Base-by-base conservation (phyloP, 2,888 invertebrate genomes). In the Himalopsyche anomala region DNA sequence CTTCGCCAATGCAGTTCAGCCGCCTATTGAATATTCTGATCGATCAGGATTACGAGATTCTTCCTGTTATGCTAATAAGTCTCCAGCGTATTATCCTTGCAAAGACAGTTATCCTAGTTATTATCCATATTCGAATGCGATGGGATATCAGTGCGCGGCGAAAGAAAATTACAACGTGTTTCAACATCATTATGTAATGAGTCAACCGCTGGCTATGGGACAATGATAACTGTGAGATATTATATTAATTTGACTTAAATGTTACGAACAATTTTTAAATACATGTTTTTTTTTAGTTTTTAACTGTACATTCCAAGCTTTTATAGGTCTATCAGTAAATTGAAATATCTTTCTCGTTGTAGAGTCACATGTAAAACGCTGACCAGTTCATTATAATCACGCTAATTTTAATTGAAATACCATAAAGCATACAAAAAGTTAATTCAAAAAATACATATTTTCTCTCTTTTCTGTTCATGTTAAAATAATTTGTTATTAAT, bases 111-210 rank as follows among this genome's bases (percentile, higher is more conserved):
- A 87, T 84, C 84, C 87, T 9, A 85, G 83, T 89, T 93, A 93
- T 81, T 88, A 89, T 89, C 92, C 93, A 86, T 89, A 89, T 82
- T 92, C 93, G 88, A 93, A 93, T 86, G 89, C 92, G 17, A 90
- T 90, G 81, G 90, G 92, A 5, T 93, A 93, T 85, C 93, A 93
- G 90, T 93, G 93, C 83, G 92, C 92, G 11, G 89, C 92, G 5
- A 93, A 93, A 87, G 93, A 93, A 80, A 93, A 92, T 89, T 93
- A 93, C 89, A 90, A 91, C 28, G 90, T 93, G 89, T 93, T 93
- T 89, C 93, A 93, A 89, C 87, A 88, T 79, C 93, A 93, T 90
- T 93, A 93, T 90, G 93, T 92, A 89, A 90, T 93, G 86, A 92
- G 92, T 89, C 92, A 92, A 11, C 92, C 93, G 2, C 91, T 93